These are phyloP conservation scores for Amphiura filiformis DNA, from an alignment of 35 echinoderm and acorn worm genomes.

Conservation along the genomic window DNA sequence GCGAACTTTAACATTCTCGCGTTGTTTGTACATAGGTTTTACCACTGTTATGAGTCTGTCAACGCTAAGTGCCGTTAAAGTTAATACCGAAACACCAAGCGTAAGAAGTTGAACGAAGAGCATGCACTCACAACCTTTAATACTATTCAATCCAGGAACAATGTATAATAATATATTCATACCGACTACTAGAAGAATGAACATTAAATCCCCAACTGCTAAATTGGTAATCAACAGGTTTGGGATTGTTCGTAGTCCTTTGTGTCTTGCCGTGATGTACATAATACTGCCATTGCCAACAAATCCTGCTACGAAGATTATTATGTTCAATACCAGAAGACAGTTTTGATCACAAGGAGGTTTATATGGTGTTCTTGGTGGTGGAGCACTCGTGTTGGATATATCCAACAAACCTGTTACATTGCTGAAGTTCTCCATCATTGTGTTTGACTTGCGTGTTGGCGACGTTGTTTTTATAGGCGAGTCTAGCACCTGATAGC, in stretches of 20 bases:
- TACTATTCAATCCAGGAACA: background rate
- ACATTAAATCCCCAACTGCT: conserved; percentile 12
- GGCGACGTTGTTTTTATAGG: too few relatives aligned
- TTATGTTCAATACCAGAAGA: background rate
- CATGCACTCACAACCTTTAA: background rate
- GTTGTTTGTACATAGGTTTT: background rate
- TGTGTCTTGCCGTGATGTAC: background rate
- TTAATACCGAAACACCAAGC: background rate
- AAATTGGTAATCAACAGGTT: conserved; percentile 15
- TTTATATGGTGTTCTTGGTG: too few relatives aligned
- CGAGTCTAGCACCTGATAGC: too few relatives aligned
- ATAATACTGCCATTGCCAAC: conserved; percentile 2
- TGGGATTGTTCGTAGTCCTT: conserved; percentile 10
- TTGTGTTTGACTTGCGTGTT: too few relatives aligned
- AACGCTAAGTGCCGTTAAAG: conserved; percentile 16
- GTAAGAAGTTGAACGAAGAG: background rate
- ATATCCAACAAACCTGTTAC: too few relatives aligned
- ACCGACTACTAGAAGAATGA: background rate
- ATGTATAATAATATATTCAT: background rate
- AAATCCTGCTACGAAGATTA: background rate
- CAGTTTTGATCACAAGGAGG: too few relatives aligned
- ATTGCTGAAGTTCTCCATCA: too few relatives aligned
- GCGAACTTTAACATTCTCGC: background rate
- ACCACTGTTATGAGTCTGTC: conserved; percentile 12
- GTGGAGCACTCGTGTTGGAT: too few relatives aligned